phyloP scores from a whole-genome alignment of 2,113 vertebrate genomes.

The Origma solitaria region DNA sequence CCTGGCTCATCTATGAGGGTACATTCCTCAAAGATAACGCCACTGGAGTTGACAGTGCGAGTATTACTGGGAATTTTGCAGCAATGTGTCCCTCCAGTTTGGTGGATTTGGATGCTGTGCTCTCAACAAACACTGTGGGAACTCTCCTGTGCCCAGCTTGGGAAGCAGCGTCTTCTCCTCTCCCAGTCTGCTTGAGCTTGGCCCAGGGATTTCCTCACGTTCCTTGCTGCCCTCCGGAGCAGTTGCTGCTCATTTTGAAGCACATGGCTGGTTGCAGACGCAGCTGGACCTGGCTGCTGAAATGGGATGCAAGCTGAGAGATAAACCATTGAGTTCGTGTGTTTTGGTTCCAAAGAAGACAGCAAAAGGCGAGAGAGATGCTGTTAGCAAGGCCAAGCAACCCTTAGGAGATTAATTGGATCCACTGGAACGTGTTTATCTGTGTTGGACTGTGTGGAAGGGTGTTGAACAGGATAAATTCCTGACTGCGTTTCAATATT shows the following conservation, averaged over 20 bases:
- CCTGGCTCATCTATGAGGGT: neutral
- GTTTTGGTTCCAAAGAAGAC: conserved; percentile 19
- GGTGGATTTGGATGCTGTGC: neutral
- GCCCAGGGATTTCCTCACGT: neutral
- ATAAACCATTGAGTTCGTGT: neutral
- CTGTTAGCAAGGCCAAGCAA: conserved; percentile 27
- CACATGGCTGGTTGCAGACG: conserved; percentile 39
- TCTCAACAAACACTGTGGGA: neutral
- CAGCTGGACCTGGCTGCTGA: conserved; percentile 51
- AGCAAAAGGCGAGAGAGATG: neutral
- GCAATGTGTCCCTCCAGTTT: neutral
- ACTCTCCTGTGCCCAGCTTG: neutral
- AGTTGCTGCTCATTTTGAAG: neutral
- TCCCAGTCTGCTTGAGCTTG: neutral
- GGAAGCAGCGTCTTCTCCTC: neutral
- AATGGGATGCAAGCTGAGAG: conserved; percentile 43
- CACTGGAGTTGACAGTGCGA: neutral
- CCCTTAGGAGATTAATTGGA: conserved; percentile 62
- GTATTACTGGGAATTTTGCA: neutral
- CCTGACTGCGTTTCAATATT: neutral
- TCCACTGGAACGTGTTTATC: conserved; percentile 39
- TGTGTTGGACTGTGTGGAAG: neutral
- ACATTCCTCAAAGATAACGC: neutral
- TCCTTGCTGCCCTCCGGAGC: neutral
- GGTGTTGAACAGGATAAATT: conserved; percentile 49